Base-by-base conservation (phyloP, 2,888 invertebrate genomes). In the Neocrepidodera transversa region DNA sequence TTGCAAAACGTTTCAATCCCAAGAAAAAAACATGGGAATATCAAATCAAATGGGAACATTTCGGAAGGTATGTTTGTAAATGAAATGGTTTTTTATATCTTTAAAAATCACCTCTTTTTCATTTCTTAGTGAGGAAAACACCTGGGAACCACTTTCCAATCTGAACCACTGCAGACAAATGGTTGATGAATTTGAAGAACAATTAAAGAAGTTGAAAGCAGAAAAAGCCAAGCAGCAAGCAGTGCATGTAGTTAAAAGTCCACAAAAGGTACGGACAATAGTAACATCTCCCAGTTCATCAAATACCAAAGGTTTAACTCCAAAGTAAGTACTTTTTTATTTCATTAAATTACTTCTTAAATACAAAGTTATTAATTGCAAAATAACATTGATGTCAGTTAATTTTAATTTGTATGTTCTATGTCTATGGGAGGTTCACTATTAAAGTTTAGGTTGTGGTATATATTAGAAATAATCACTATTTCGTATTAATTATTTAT, bases 11-110 rank as follows among this genome's bases (percentile, higher is more conserved):
- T 38, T 92, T 89, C 77, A 93, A 92, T 81, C 89, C 91, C 5
- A 83, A 88, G 11, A 82, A 81, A 68, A 89, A 89, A 76, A 88
- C 87, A 71, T 89, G 89, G 67, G 93, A 93, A 79, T 93, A 92
- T 79, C 82, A 92, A 71, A 85, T 93, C 48, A 93, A 93, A 78
- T 93, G 93, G 93, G 91, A 92, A 75, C 89, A 90, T 45, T 89
- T 88, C 70, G 83, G 88, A 17, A 87, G 89, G 87, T 66, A 49
- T 38, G 54, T 48, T 30, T 51, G 8, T 32, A 10, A 18, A n/a
- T n/a, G n/a, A n/a, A 40, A 35, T 26, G 17, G 30, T 14, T 35
- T 57, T 28, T 53, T 51, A 55, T 47, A 2, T 23, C 35, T 38
- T 38, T 48, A 28, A 43, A 8, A 28, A 16, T n/a, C 5, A 61